Conservation (phyloP, 2,888 invertebrate species). For the Ligdia adustata region DNA sequence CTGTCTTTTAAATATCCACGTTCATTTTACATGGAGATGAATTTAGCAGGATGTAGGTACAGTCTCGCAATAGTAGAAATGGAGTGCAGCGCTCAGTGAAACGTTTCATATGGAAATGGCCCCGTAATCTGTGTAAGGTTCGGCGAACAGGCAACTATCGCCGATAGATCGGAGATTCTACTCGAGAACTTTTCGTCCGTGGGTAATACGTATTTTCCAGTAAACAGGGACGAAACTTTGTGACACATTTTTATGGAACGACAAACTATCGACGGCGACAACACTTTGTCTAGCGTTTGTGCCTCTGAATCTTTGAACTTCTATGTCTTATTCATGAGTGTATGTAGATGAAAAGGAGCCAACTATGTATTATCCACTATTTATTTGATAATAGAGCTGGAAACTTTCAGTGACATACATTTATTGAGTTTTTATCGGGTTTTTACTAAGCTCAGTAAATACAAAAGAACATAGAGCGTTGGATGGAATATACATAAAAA, state of each 20-base stretch:
- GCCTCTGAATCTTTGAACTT: slow-evolving; percentile 36
- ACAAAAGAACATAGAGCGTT: no score
- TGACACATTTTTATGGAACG: slow-evolving; percentile 48
- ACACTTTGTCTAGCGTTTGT: slow-evolving; percentile 40
- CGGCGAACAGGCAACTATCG: slow-evolving; percentile 68
- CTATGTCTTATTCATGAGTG: slow-evolving; percentile 36
- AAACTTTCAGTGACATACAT: background rate
- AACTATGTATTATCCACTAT: slow-evolving; percentile 14
- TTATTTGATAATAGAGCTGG: slow-evolving; percentile 4
- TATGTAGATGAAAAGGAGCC: slow-evolving; percentile 27
- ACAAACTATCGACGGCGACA: slow-evolving; percentile 43
- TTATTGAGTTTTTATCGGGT: no score
- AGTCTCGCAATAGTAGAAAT: slow-evolving; percentile 63
- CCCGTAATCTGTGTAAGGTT: slow-evolving; percentile 71
- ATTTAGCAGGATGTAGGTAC: slow-evolving; percentile 58
- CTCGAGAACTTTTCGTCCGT: slow-evolving; percentile 58
- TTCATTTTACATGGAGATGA: slow-evolving; percentile 54
- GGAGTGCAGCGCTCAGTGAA: slow-evolving; percentile 71
- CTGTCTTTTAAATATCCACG: slow-evolving; percentile 52
- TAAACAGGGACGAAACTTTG: slow-evolving; percentile 53
- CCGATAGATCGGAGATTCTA: slow-evolving; percentile 60
- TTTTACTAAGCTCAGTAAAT: no score
- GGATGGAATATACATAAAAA: no score
- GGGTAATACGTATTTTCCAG: slow-evolving; percentile 51
- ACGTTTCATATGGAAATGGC: slow-evolving; percentile 80